Base-by-base conservation (phyloP, 2,888 invertebrate species). In the Nymphalis urticae region DNA sequence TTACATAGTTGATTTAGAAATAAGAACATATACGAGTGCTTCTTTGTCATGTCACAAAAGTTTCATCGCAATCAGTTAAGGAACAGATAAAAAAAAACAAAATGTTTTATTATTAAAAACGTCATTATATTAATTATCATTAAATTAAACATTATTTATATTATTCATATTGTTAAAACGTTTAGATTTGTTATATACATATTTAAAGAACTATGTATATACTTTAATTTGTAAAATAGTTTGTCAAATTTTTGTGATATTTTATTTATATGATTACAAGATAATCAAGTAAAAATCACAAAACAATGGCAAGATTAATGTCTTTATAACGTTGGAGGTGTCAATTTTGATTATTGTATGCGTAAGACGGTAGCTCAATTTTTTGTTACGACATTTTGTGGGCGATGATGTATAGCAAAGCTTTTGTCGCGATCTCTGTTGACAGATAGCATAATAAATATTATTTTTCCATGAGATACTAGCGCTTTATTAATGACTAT, bases 371-470 rank as follows among this genome's bases (percentile, higher is more conserved):
- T 68, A 68, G 71, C 71, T 32, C 59, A 21, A 61, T 48, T 54
- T 64, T 70, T 68, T 71, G 53, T 56, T 56, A 56, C 21, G 13
- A 36, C 65, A n/a, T 62, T 50, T 56, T 24, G 75, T 76, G 70
- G 76, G 77, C 73, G 76, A 72, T 75, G 76, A 73, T 75, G 71
- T 72, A 76, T 76, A 62, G 71, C 68, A 64, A 50, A 13, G 60
- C 53, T 62, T 62, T 69, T 72, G 65, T 73, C 70, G 69, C 58
- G 47, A 70, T 54, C 36, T 13, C 10, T 42, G 58, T 58, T 70
- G 73, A 75, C 77, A 75, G 66, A 64, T 72, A 73, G 72, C 66
- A 72, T 70, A 71, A 73, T 74, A 70, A 72, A 66, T 70, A 69
- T 72, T 69, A 72, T 69, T 73, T 32, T 64, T 64, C 27, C 24